Base-by-base conservation (phyloP, 2,113 vertebrate genomes). In the Serilophus lunatus region DNA sequence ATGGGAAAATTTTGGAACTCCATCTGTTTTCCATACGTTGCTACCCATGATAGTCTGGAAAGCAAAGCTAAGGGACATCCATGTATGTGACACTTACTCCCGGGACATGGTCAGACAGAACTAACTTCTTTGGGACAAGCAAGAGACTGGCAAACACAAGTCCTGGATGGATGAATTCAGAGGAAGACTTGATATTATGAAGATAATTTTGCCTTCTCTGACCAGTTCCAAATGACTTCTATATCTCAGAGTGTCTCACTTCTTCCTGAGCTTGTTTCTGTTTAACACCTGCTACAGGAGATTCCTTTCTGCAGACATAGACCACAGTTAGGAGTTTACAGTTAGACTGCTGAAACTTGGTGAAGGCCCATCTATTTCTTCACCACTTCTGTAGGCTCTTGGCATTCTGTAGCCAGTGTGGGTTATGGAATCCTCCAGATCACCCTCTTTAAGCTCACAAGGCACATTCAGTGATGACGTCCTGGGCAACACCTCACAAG, bases 251-350 rank as follows among this genome's bases (percentile, higher is more conserved):
- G 12, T 22, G 10, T 28, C 29, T 59, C 51, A 33, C 28, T 28
- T n/a, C 24, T 40, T 87, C 40, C 74, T 64, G 22, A 64, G 26
- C 14, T 84, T 51, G 6, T 12, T 85, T 18, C 57, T 75, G 38
- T 25, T 42, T 81, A 76, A 61, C 22, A 28, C 4, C 18, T 59
- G 5, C 13, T 69, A 13, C 4, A 33, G 20, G 8, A 79, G 19
- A 63, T 74, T 49, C 40, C 13, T 47, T 61, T 75, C 50, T 47
- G 33, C 33, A 71, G 22, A 31, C 12, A 18, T 3, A 60, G 35
- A 51, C 33, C 12, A 9, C 17, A 0, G 0, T n/a, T 36, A 56
- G 31, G 45, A 72, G 29, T 26, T 17, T n/a, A 29, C 7, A 33
- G 15, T 7, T 47, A 18, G 5, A 47, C 26, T 59, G 13, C 8